Conservation (phyloP, 2,888 invertebrate genomes). For the Melolontha melolontha region DNA sequence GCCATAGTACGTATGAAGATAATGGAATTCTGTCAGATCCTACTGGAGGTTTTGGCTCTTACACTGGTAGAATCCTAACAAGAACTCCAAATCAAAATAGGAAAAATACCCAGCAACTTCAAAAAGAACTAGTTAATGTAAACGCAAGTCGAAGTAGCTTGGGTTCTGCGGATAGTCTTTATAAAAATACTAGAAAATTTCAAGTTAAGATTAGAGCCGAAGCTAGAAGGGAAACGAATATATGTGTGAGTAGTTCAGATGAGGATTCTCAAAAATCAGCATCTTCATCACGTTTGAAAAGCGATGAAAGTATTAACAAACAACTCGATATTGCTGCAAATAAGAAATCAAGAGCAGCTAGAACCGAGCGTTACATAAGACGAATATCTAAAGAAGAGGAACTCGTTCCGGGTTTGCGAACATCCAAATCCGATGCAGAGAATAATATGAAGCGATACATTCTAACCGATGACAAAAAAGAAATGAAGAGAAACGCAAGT, state of each 20-base stretch:
- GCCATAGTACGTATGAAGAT: conserved; percentile 60
- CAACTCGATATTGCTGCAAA: conserved; percentile 68
- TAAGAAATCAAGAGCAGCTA: conserved; percentile 77
- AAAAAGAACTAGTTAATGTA: conserved; percentile 28
- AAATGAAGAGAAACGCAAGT: conserved; percentile 54
- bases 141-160: conserved; percentile 51
- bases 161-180: conserved; percentile 67
- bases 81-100: conserved; percentile 56
- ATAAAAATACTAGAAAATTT: conserved; percentile 70
- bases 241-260: conserved; percentile 75
- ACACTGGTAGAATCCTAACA: conserved; percentile 53
- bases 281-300: conserved; percentile 75
- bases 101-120: conserved; percentile 60
- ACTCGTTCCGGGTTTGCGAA: conserved; percentile 63
- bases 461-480: conserved; percentile 32
- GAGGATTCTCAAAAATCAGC: conserved; percentile 79
- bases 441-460: conserved; percentile 45
- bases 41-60: conserved; percentile 60
- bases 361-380: conserved; percentile 85
- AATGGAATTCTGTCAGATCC: conserved; percentile 73
- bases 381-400: conserved; percentile 80
- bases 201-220: conserved; percentile 76
- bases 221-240: conserved; percentile 70
- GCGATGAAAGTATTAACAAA: conserved; percentile 75
- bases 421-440: conserved; percentile 60